Evolutionary conservation across 30 jellyfish, hydroid and myxozoan species (phyloP), one percentile per base, ranked within the genome.

Genomic region (Nemopilema nomurai): DNA sequence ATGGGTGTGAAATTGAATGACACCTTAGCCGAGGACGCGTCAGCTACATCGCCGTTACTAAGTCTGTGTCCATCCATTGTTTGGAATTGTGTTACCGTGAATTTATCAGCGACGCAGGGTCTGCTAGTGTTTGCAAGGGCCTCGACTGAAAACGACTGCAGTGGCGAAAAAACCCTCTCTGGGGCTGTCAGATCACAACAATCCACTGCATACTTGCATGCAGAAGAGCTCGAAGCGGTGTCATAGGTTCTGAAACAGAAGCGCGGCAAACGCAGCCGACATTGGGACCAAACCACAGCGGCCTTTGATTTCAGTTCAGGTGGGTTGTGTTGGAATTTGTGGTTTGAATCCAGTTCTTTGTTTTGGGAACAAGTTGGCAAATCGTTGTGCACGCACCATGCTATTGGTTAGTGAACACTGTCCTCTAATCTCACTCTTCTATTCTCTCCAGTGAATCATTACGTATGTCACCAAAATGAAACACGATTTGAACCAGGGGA

Each of bases 1-100:
- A 84, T 73, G 18, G 93, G 93, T 53, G 93, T 84, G 83, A 84
- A 84, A 51, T 64, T 74, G 68, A 84, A 84, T 50, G 85, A 51
- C 8, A 84, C 93, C 74, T 84, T 84, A 8, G 81, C 16, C 17
- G 87, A 28, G 49, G 89, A 51, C 25, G 80, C 53, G 6, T 79
- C 89, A 29, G 25, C 8, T 28, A 26, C 22, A 32, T 51, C 74
- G 41, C 62, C 75, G 70, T 79, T 79, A 17, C 81, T 41, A 8
- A 57, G 80, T 68, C 57, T 41, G 18, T 68, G 57, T 23, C 22
- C 74, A 20, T 79, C 89, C 89, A 79, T 79, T 41, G 78, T 68
- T 41, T 19, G 28, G 24, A 68, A 6, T 68, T 41, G 57, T 41
- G 13, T 41, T 41, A 41, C 6, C 13, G 57, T 3, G 9, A 6